Base-by-base conservation (phyloP, 37 sponge, comb jelly and placozoan species). In the Spongilla lacustris region DNA sequence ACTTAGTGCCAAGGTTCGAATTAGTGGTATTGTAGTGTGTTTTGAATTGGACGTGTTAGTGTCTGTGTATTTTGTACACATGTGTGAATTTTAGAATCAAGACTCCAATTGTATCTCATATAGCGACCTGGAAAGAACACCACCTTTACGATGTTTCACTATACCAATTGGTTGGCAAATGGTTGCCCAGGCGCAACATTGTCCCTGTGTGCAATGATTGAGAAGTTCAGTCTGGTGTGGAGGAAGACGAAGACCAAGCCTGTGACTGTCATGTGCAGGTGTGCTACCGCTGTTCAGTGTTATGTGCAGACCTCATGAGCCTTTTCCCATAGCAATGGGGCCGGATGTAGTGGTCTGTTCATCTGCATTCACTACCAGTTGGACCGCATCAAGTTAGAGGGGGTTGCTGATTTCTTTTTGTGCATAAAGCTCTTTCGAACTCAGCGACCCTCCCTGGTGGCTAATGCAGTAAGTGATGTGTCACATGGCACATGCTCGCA, bases 241-340 rank as follows among this genome's bases (percentile, higher is more conserved):
- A 69, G 67, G 58, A 73, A 50, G n/a, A 89, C 90, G 24, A 90
- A 83, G 35, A 92, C 89, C 79, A 78, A 86, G 22, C 69, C 90
- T 30, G 92, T 95, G 14, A 86, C 90, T 37, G 95, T 95, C 36
- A 77, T 83, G 71, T 95, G 95, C 95, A 92, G 78, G 95, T 95
- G 81, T 67, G 81, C 14, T 58, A 19, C 58, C 4, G 6, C 41
- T 41, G 41, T 6, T 41, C 11, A 19, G 58, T 10, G 12, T 19
- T 58, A 19, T 58, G 58, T 58, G 58, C 19, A 14, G 0, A 17
- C 58, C 19, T 58, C 12, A 14, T 17, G 58, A 58, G 58, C 21
- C 58, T 17, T 58, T 58, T 17, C 19, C 58, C 21, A 8, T n/a
- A n/a, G n/a, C n/a, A 58, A 58, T 58, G 58, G 58, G 58, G 58